Evolutionary conservation across 2,888 invertebrate genomes (phyloP).

Genomic region (Caenorhabditis imperialis): DNA sequence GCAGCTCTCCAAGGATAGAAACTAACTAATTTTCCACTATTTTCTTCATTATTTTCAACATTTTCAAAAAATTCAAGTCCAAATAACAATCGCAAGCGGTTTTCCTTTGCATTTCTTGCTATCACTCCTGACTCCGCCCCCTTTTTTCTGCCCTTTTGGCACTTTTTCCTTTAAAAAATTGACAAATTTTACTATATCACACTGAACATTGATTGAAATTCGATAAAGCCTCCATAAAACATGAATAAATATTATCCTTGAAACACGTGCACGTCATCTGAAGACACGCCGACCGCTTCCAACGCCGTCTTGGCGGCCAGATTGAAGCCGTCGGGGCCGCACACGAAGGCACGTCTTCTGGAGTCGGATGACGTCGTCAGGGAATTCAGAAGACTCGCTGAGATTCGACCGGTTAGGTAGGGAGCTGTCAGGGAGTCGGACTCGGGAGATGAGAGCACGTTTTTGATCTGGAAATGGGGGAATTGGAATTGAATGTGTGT

Average conservation of each 20-base stretch:
- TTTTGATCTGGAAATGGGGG: conserved; percentile 25
- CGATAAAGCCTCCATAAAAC: conserved; percentile 26
- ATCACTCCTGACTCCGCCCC: conserved; percentile 4
- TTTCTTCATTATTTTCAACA: no score
- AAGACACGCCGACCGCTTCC: conserved; percentile 24
- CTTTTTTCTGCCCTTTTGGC: not conserved
- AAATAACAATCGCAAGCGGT: conserved; percentile 18
- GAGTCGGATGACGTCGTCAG: conserved; percentile 14
- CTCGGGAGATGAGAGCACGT: conserved; percentile 17
- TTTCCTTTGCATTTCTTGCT: conserved; percentile 51
- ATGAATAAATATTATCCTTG: conserved; percentile 36
- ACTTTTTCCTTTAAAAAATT: not conserved
- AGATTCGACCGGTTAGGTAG: conserved; percentile 25
- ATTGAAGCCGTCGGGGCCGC: conserved; percentile 53
- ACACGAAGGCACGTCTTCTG: conserved; percentile 39
- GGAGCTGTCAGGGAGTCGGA: not conserved
- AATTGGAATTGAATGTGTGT: no score
- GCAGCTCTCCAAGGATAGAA: conserved; percentile 60
- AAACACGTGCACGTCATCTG: conserved; percentile 41
- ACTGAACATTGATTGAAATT: no score
- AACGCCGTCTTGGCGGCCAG: conserved; percentile 41
- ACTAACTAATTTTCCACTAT: conserved; percentile 26
- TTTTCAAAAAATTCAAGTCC: not conserved
- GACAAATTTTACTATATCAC: no score
- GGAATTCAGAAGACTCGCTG: conserved; percentile 17